Evolutionary conservation across 2,888 invertebrate species (phyloP).

Genomic region (Spicauda simplicius): DNA sequence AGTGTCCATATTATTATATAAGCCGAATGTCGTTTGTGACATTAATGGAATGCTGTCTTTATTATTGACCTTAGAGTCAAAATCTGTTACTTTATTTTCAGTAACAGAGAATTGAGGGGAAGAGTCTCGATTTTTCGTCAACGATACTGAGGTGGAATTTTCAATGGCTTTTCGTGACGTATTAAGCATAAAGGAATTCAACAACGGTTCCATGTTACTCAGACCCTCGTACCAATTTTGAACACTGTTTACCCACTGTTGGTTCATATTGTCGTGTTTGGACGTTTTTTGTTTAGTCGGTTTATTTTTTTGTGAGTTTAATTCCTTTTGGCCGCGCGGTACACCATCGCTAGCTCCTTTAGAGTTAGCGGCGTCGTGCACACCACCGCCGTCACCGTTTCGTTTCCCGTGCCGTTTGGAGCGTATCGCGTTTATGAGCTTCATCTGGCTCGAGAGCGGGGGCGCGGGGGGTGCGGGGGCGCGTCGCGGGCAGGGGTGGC

Average conservation of each 20-base stretch:
- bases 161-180: not conserved
- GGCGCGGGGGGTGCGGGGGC: not conserved
- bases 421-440: no score
- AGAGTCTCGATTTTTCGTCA: not conserved
- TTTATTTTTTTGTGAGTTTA: slow-evolving; percentile 8
- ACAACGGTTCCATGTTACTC: slow-evolving; percentile 7
- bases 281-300: slow-evolving; percentile 1
- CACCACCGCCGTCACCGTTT: no score
- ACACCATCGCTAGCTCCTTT: slow-evolving; percentile 16
- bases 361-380: no score
- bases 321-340: slow-evolving; percentile 36
- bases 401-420: no score
- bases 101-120: not conserved
- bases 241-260: slow-evolving; percentile 28
- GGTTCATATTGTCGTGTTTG: slow-evolving; percentile 2
- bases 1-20: not conserved
- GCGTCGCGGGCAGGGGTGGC: slow-evolving; percentile 28
- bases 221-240: slow-evolving; percentile 28
- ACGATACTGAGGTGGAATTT: not conserved
- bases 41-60: slow-evolving; percentile 16
- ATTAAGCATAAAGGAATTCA: slow-evolving; percentile 4
- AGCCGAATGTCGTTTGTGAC: not conserved
- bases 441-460: no score
- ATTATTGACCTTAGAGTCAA: not conserved
- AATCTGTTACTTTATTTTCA: not conserved